phyloP scores from a whole-genome alignment of 2,113 vertebrate genomes.

The Pelobates fuscus region DNA sequence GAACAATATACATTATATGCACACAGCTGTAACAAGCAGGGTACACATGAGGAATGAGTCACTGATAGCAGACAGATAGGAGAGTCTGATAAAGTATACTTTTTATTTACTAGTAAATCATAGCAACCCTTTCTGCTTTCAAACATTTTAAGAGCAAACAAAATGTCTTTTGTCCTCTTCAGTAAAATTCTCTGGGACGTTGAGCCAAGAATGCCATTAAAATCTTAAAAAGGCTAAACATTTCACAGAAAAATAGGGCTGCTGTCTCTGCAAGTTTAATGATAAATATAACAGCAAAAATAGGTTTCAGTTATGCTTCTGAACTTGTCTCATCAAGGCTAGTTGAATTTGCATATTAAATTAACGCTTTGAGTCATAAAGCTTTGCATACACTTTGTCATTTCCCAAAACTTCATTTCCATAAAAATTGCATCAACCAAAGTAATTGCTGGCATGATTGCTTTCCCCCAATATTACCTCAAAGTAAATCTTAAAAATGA shows the following conservation, averaged over 20 bases:
- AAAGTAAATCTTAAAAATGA: too few relatives aligned
- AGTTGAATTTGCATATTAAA: background rate
- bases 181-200: background rate
- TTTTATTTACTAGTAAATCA: background rate
- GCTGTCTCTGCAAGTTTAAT: background rate
- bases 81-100: background rate
- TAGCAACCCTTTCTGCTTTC: background rate
- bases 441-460: too few relatives aligned
- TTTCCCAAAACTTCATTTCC: too few relatives aligned
- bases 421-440: too few relatives aligned
- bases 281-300: background rate
- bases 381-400: too few relatives aligned
- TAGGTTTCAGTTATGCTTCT: background rate
- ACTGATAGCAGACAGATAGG: background rate
- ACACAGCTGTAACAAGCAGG: too few relatives aligned
- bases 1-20: too few relatives aligned
- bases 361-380: too few relatives aligned
- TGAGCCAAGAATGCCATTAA: slow-evolving; percentile 2
- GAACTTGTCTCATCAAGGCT: background rate
- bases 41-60: too few relatives aligned
- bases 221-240: background rate
- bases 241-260: background rate
- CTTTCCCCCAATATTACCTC: too few relatives aligned
- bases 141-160: background rate
- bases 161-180: slow-evolving; percentile 4